Evolutionary conservation across 2,113 vertebrate genomes (phyloP).

Genomic region (Cygnus buccinator): DNA sequence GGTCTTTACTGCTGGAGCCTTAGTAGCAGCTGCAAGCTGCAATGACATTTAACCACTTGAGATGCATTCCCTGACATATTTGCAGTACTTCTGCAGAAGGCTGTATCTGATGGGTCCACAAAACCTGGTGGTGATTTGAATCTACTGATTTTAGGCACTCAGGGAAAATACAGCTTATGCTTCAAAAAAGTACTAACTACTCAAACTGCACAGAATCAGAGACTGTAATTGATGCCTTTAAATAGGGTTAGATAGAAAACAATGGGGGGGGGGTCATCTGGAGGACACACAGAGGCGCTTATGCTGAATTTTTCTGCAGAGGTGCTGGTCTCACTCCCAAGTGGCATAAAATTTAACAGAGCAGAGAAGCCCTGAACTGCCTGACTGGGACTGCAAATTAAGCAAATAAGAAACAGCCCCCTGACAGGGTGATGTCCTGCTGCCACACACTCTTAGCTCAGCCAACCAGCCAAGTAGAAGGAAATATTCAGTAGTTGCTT

Average conservation of each 20-base stretch:
- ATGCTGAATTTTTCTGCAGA: neutral
- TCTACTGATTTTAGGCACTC: fast-evolving
- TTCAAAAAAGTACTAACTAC: neutral
- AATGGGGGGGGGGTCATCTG: neutral
- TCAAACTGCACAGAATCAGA: neutral
- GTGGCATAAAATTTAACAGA: neutral
- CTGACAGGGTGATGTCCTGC: neutral
- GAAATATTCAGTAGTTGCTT: neutral
- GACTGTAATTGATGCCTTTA: neutral
- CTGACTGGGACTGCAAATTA: neutral
- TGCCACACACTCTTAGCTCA: neutral
- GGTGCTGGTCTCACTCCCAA: neutral
- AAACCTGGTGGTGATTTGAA: neutral
- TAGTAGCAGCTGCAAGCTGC: neutral
- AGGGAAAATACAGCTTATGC: neutral
- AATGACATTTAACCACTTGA: neutral
- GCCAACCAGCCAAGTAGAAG: neutral
- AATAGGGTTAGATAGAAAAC: neutral
- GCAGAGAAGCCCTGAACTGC: neutral
- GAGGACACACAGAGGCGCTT: neutral
- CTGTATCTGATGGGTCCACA: neutral
- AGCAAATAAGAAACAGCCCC: neutral
- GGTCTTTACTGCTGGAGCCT: neutral
- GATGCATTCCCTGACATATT: neutral
- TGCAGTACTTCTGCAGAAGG: neutral